Evolutionary conservation across 2,888 invertebrate species (phyloP).

Genomic region (Apotomis betuletana): DNA sequence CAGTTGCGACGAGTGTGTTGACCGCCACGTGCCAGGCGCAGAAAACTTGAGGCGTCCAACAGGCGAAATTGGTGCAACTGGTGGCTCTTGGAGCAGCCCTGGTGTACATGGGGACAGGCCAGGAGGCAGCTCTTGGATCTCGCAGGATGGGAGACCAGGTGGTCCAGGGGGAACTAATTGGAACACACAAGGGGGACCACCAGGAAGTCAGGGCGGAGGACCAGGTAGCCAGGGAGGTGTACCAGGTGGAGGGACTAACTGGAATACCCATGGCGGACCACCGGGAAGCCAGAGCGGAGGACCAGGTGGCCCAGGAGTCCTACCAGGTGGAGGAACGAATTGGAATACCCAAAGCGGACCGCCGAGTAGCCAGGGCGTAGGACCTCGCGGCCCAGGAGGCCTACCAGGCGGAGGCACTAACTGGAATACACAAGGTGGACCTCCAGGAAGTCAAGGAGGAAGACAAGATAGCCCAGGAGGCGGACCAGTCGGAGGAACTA

Average conservation of each 20-base stretch:
- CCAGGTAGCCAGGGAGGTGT: conserved; percentile 14
- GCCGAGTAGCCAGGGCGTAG: conserved; percentile 12
- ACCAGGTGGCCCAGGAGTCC: conserved; percentile 37
- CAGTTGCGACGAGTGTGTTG: conserved; percentile 87
- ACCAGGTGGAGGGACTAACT: background rate
- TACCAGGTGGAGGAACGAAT: conserved; percentile 5
- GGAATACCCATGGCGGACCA: conserved; percentile 11
- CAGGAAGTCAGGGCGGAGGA: background rate
- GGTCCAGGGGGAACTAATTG: conserved; percentile 35
- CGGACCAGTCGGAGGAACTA: conserved; percentile 39
- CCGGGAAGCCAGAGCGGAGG: conserved; percentile 41
- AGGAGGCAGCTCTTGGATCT: background rate
- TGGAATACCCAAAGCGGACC: conserved; percentile 7
- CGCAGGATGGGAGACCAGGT: conserved; percentile 3
- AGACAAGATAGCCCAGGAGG: conserved; percentile 39
- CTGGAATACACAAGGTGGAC: conserved; percentile 18
- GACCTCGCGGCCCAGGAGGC: conserved; percentile 24
- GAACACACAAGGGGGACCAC: background rate
- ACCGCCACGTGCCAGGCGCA: conserved; percentile 56
- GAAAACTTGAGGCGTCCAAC: conserved; percentile 56
- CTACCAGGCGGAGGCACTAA: conserved; percentile 43
- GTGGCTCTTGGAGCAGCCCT: background rate
- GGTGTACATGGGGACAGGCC: background rate
- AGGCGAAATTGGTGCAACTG: conserved; percentile 26
- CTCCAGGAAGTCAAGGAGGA: conserved; percentile 30